Base-by-base conservation (phyloP, 2,113 vertebrate species). In the Colistium nudipinnis region DNA sequence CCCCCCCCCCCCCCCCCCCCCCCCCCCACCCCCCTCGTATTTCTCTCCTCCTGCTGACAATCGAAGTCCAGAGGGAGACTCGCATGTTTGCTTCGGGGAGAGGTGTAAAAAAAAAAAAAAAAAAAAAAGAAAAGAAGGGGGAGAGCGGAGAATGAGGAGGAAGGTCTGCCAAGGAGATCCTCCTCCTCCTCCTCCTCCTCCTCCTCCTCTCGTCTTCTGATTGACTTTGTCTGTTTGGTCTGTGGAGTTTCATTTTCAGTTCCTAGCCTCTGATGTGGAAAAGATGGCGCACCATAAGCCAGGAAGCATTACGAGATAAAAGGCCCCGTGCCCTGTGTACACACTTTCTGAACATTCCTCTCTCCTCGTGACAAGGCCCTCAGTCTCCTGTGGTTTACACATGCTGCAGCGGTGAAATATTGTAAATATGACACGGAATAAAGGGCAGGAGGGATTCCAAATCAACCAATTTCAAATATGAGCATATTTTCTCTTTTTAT, bases 201-300 rank as follows among this genome's bases (percentile, higher is more conserved):
- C 82, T 87, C 85, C 89, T 85, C 60, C 80, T 62, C 66, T 82
- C 81, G 69, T 83, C 85, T 80, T 87, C 86, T 91, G 88, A 92
- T 90, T 90, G 90, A 89, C 87, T 91, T 87, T 89, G 88, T 89
- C 88, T 86, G 84, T 91, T 92, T 92, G 87, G 90, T 92, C 89
- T 91, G 82, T 55, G 67, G 89, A 87, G 85, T 83, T 87, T 81
- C 89, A 81, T 84, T 74, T 78, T 86, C 88, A 79, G 81, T 76
- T 84, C 74, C 72, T 69, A 27, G 86, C 83, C 72, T 87, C 76
- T 88, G 85, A 91, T 89, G 72, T 89, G 62, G 85, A 78, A 74
- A 25, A 41, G 54, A 76, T 57, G 70, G 61, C 48, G 74, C 65
- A 48, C 66, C 74, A 61, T 74, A 63, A 80, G 80, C 77, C 74